phyloP scores from a whole-genome alignment of 1,140 invertebrate genomes.

The Myzus persicae region DNA sequence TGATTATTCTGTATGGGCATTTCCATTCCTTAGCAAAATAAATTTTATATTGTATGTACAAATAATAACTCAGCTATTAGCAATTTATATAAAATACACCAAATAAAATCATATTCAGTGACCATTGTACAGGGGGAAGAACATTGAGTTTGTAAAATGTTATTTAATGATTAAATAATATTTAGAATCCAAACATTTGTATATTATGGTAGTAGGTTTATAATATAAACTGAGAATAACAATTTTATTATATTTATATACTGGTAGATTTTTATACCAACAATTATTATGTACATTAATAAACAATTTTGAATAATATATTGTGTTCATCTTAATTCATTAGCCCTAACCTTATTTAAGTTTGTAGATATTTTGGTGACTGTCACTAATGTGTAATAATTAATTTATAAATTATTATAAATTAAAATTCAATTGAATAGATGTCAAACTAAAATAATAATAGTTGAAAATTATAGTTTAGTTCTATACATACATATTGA shows the following conservation, averaged over 20 bases:
- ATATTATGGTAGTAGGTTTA: constrained; percentile 7
- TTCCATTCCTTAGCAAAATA: neutral
- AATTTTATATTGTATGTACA: neutral
- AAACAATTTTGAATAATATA: constrained; percentile 42
- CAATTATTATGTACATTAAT: constrained; percentile 49
- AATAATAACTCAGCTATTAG: neutral
- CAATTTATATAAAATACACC: neutral
- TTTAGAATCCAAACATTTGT: constrained; percentile 39
- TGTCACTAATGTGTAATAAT: neutral
- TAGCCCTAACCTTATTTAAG: neutral
- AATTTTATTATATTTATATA: constrained; percentile 54
- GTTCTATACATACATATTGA: neutral
- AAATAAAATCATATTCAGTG: neutral
- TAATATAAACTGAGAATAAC: constrained; percentile 33
- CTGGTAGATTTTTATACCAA: constrained; percentile 49
- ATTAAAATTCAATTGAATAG: neutral
- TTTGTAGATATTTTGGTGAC: neutral
- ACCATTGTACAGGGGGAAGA: neutral
- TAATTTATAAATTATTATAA: neutral
- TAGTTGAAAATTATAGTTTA: neutral
- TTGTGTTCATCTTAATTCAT: neutral
- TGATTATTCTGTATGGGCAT: constrained; percentile 23
- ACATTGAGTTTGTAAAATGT: neutral
- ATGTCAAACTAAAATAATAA: neutral
- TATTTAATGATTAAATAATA: constrained; percentile 33